Base-by-base conservation (phyloP, 2,113 vertebrate genomes). In the Poecile atricapillus region DNA sequence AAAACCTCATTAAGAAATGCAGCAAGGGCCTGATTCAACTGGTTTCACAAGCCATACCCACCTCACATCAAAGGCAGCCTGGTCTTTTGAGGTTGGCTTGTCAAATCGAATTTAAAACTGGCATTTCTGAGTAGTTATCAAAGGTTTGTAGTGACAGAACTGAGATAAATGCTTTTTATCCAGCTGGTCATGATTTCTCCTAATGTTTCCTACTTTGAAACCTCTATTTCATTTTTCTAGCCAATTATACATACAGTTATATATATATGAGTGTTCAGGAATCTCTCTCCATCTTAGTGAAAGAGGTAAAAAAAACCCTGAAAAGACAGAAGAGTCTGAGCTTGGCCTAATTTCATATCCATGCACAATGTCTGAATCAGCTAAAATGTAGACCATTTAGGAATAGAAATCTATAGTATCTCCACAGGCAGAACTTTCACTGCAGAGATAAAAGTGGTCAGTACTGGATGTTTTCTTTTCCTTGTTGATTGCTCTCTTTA, bases 21-120 rank as follows among this genome's bases (percentile, higher is more conserved):
- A 39, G 27, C 19, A 86, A 83, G 78, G 60, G 47, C 52, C 56
- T 52, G 47, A 96, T 92, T 92, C 89, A 60, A 68, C 56, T 69
- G 74, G 74, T 95, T 95, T 76, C 85, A 76, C 47, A 78, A 63
- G 33, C 60, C 21, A 6, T 81, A 31, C 35, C 43, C 33, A 80
- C 73, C 69, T 92, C 44, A 71, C 91, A 87, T 94, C 89, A 96
- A 97, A 97, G 77, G 24, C 53, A 78, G 9, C 39, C 76, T 71
- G 56, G 9, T 89, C 89, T 94, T 95, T 89, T 95, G 64, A 92
- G 83, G 73, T 17, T 96, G 47, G 4, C 60, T 87, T 92, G 85
- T 95, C 91, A 94, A 94, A 94, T 27, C 56, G 73, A 93, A 92
- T 96, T 90, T 92, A 37, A 93, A 94, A 95, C 75, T 84, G 83